phyloP scores from a whole-genome alignment of 2,113 vertebrate species.

The Myrmecophaga tridactyla region DNA sequence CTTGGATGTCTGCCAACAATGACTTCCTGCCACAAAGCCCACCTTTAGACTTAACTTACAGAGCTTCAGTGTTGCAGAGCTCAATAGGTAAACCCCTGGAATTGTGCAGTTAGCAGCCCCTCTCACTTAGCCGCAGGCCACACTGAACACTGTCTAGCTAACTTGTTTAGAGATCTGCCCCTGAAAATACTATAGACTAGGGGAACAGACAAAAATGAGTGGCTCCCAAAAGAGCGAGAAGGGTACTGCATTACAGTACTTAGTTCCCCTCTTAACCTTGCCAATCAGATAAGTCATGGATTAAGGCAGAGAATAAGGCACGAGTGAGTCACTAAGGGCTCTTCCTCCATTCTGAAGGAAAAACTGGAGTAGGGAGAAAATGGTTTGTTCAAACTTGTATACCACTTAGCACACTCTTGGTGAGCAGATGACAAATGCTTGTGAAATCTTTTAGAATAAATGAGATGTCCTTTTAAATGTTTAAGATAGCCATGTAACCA shows the following conservation, averaged over 20 bases:
- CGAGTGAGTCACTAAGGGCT: not conserved
- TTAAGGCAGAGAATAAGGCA: not conserved
- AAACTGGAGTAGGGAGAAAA: not conserved
- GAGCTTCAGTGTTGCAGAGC: not conserved
- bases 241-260: not conserved
- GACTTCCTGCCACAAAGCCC: not conserved
- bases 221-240: not conserved
- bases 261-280: not conserved
- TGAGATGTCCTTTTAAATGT: not conserved
- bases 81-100: not conserved
- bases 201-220: not conserved
- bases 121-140: not conserved
- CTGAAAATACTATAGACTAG: not conserved
- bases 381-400: not conserved
- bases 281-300: not conserved
- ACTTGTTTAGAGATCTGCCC: not conserved
- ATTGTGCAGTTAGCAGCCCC: not conserved
- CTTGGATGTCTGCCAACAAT: not conserved
- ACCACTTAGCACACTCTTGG: not conserved
- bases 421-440: not conserved
- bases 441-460: slow-evolving; percentile 22
- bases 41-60: not conserved
- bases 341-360: not conserved
- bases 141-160: not conserved
- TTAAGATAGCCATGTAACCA: not conserved